A percentile compares a stretch with the other conserved stretches of the same genome.
Conservation (phyloP, 2,888 invertebrate genomes). For the Elgonia sp. region DNA sequence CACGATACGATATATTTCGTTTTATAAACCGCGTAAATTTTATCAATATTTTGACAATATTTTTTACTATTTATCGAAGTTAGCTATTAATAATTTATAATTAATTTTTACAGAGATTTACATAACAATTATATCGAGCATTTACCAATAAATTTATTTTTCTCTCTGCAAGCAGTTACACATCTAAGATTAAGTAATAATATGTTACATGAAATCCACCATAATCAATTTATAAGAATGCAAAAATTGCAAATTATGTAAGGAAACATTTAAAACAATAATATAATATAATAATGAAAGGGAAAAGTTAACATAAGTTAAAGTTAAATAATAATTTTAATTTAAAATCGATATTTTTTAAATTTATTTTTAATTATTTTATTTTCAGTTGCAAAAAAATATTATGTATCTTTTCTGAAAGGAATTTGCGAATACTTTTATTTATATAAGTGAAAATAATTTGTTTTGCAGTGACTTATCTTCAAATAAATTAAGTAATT, state of each 20-base stretch:
- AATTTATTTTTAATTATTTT: no score
- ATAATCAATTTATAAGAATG: conserved; percentile 83
- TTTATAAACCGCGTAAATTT: no score
- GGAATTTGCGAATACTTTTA: no score
- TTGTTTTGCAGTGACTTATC: conserved; percentile 88
- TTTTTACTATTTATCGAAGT: no score
- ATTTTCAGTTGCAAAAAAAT: no score
- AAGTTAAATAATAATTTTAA: no score
- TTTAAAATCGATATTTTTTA: no score
- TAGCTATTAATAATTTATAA: neutral
- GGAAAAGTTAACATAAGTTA: no score
- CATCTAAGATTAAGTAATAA: conserved; percentile 84
- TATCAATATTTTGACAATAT: no score
- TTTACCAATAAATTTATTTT: conserved; percentile 84
- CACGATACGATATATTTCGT: no score
- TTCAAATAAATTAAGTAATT: conserved; percentile 89
- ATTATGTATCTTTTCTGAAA: no score
- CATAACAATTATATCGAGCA: conserved; percentile 85
- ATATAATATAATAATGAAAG: no score
- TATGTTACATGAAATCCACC: conserved; percentile 83
- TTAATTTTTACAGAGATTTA: conserved; percentile 82
- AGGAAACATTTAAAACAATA: conserved; percentile 56
- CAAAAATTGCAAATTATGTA: conserved; percentile 84
- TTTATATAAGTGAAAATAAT: neutral
- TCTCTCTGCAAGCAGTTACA: conserved; percentile 82